A percentile compares a stretch with the other conserved stretches of the same genome.
phyloP scores from a whole-genome alignment of 2,797 vertebrate genomes.

The Cottoperca gobio region DNA sequence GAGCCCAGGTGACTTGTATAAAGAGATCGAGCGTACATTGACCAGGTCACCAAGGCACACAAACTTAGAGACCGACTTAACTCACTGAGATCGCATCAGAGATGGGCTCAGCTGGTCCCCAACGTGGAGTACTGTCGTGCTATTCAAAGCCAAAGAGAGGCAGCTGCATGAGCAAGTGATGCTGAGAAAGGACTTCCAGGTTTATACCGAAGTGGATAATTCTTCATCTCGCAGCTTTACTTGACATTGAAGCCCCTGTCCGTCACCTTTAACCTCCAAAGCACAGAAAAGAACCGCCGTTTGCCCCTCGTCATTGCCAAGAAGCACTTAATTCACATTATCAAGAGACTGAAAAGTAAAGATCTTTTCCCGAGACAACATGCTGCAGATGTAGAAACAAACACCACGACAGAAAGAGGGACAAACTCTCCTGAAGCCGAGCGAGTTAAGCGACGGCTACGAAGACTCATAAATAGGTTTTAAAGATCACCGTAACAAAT shows the following conservation, averaged over 20 bases:
- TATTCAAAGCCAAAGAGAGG: slow-evolving; percentile 7
- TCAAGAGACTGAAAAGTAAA: not conserved
- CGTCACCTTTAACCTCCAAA: slow-evolving; percentile 15
- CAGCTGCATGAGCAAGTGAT: slow-evolving; percentile 9
- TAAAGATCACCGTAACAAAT: no score
- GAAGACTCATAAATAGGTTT: no score
- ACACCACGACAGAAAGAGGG: not conserved
- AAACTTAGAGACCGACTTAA: not conserved
- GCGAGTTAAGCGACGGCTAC: not conserved
- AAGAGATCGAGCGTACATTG: slow-evolving; percentile 1
- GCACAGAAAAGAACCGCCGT: not conserved
- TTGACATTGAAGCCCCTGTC: not conserved
- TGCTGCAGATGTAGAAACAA: slow-evolving; percentile 4
- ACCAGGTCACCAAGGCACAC: not conserved
- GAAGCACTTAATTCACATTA: slow-evolving; percentile 8
- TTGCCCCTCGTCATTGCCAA: slow-evolving; percentile 11
- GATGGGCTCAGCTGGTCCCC: slow-evolving; percentile 24
- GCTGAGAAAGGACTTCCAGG: slow-evolving; percentile 1
- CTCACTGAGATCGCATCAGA: slow-evolving; percentile 24
- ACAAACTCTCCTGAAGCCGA: not conserved
- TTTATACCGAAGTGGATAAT: not conserved
- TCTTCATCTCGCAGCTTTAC: not conserved
- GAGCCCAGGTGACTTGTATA: not conserved
- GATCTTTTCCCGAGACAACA: not conserved
- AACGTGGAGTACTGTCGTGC: not conserved